Conservation (phyloP, 2,888 invertebrate species). For the Cheilosia variabilis region DNA sequence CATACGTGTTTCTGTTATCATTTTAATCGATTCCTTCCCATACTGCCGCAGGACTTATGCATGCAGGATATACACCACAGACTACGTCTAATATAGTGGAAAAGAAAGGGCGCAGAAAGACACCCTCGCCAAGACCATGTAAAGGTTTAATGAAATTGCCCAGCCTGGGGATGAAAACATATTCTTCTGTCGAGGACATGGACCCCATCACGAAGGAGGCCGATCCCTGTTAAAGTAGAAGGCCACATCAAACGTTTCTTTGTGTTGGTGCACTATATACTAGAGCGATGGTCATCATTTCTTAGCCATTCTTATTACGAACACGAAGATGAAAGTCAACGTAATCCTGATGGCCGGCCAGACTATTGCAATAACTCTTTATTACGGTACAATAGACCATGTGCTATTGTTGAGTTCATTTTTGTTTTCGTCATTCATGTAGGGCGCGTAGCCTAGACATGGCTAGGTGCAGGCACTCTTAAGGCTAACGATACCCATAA, state of each 20-base stretch:
- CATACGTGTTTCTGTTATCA: conserved; percentile 52
- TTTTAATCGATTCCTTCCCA: conserved; percentile 61
- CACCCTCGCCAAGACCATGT: conserved; percentile 12
- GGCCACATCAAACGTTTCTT: conserved; percentile 24
- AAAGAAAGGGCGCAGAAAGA: not conserved
- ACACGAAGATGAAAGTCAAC: conserved; percentile 36
- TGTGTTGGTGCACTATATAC: not conserved
- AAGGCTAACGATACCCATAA: conserved; percentile 36
- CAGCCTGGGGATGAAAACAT: conserved; percentile 42
- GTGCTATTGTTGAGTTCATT: conserved; percentile 40
- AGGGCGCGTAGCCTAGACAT: conserved; percentile 4
- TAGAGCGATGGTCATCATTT: conserved; percentile 32
- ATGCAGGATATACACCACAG: conserved; percentile 13
- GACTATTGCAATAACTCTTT: conserved; percentile 69
- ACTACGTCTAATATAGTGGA: conserved; percentile 1
- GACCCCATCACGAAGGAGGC: conserved; percentile 8
- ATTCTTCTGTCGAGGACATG: conserved; percentile 36
- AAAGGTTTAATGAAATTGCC: conserved; percentile 64
- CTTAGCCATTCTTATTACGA: conserved; percentile 37
- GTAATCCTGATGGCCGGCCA: conserved; percentile 48
- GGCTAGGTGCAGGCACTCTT: conserved; percentile 38
- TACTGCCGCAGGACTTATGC: conserved; percentile 33
- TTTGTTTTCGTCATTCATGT: not conserved
- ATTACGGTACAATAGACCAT: conserved; percentile 70
- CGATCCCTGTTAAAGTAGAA: conserved; percentile 22